Base-by-base conservation (phyloP, 2,888 invertebrate species). In the Tenthredo notha region DNA sequence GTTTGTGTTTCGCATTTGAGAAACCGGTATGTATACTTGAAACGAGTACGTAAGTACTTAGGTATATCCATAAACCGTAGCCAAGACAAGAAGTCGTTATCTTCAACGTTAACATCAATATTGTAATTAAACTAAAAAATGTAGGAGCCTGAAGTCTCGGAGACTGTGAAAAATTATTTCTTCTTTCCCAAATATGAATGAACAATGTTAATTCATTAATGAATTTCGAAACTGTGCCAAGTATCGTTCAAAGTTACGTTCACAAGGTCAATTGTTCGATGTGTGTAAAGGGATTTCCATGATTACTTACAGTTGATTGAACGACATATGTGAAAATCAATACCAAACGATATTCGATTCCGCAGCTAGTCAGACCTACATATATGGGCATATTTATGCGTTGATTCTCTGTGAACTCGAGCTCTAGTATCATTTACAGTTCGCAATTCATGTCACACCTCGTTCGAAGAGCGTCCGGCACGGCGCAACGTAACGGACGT, bases 391-490 rank as follows among this genome's bases (percentile, higher is more conserved):
- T 50, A 77, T 54, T 25, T 33, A 74, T 21, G 43, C 40, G 4
- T 12, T 21, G 43, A 47, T 74, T 47, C 43, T 25, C 25, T 12
- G 12, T 25, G 10, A 21, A 74, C 33, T 50, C 29, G 77, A n/a
- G 29, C 29, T 77, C 33, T 33, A 29, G 77, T 54, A 77, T 50
- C 77, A 40, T 77, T 77, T 77, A 77, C 29, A 33, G 77, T n/a
- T 54, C 18, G n/a, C 77, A 77, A 54, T 77, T 77, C 29, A 54
- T 50, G 77, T 54, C 77, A 33, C 50, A 77, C 77, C 77, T 77
- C 29, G 50, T 43, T 74, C 72, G 40, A 15, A 74, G n/a, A 70
- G 70, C 72, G 72, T 40, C 40, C 72, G 72, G 72, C 43, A 67
- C 18, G 29, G 65, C 33, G 65, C 15, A 4, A 18, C 67, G 43